A percentile compares a stretch with the other conserved stretches of the same genome.
Conservation (phyloP, 2,888 invertebrate genomes). For the Eudasyphora cyanicolor region DNA sequence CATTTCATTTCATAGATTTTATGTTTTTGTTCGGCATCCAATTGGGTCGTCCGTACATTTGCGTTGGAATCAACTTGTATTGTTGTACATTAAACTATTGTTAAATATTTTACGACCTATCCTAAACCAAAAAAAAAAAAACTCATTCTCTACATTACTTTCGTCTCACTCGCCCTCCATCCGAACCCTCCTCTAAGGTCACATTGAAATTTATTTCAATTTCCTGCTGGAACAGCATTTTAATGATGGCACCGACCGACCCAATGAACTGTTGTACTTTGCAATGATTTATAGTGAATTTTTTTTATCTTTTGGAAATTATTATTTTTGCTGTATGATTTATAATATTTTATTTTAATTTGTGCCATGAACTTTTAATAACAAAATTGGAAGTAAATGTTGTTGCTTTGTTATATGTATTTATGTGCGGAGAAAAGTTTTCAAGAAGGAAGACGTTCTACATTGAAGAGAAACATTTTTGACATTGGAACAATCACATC, state of each 20-base stretch:
- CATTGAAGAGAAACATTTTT: too few species aligned
- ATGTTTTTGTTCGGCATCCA: background rate
- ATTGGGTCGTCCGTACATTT: too few species aligned
- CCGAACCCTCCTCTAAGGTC: background rate
- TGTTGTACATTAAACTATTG: slow-evolving; percentile 25
- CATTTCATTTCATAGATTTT: background rate
- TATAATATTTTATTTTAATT: background rate
- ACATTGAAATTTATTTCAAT: background rate
- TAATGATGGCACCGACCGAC: background rate
- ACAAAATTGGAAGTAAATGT: too few species aligned
- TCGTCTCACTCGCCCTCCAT: too few species aligned
- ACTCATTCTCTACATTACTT: too few species aligned
- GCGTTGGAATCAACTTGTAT: background rate
- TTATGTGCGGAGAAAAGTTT: too few species aligned
- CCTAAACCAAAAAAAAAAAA: background rate
- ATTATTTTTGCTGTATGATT: slow-evolving; percentile 18
- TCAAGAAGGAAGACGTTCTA: too few species aligned
- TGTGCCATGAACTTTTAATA: background rate
- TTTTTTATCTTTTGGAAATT: background rate
- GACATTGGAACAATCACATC: too few species aligned
- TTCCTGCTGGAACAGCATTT: background rate
- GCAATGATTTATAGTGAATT: background rate
- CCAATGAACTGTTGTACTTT: background rate
- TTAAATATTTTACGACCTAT: slow-evolving; percentile 25
- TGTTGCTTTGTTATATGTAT: too few species aligned